Conservation (phyloP, 2,113 vertebrate genomes). For the Xiphias gladius region DNA sequence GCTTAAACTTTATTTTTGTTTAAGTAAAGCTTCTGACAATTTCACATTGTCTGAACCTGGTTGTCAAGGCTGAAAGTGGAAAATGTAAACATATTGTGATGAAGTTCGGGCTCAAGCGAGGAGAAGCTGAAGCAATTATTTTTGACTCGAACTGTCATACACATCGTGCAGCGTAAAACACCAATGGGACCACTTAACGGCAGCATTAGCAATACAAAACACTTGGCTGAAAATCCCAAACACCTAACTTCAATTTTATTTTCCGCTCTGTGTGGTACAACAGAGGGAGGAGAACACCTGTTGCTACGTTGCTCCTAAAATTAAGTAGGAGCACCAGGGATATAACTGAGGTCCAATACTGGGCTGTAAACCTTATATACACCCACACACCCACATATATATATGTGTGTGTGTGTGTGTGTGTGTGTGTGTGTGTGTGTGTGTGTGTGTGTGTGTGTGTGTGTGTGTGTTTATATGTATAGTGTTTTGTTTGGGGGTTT, state of each 20-base stretch:
- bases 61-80: neutral
- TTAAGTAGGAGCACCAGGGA: constrained; percentile 51
- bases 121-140: constrained; percentile 32
- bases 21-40: neutral
- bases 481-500: neutral
- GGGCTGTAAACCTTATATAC: constrained; percentile 45
- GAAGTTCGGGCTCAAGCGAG: constrained; percentile 6
- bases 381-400: too few species aligned
- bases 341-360: constrained; percentile 28
- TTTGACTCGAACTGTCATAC: constrained; percentile 28
- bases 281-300: constrained; percentile 58
- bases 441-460: too few species aligned
- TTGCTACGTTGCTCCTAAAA: constrained; percentile 40
- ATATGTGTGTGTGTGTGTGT: too few species aligned
- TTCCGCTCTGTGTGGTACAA: constrained; percentile 27
- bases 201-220: constrained; percentile 33
- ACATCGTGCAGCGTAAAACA: constrained; percentile 25
- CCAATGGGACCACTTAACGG: constrained; percentile 41
- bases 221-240: constrained; percentile 35
- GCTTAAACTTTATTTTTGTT: neutral
- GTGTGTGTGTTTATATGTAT: too few species aligned
- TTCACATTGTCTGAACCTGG: neutral
- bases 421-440: too few species aligned
- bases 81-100: constrained; percentile 24
- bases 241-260: constrained; percentile 10